Base-by-base conservation (phyloP, 2,797 vertebrate genomes). In the Enteromius fasciolatus region DNA sequence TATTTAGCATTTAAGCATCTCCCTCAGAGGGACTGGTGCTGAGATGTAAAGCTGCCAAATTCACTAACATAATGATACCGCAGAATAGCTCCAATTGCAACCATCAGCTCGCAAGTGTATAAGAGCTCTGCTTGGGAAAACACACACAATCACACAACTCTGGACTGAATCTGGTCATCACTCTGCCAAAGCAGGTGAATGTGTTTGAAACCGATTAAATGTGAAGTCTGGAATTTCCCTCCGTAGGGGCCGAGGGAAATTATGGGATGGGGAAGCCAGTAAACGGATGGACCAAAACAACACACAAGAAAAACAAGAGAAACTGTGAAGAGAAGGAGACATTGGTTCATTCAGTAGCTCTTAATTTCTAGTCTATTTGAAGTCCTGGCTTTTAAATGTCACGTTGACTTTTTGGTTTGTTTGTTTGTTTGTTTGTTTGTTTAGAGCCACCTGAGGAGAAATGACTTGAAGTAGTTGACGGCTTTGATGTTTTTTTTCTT, bases 161-260 rank as follows among this genome's bases (percentile, higher is more conserved):
- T 85, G 78, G 83, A 70, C 18, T 52, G 48, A 64, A 52, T 73
- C 67, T 78, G 46, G 36, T 57, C 57, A 70, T 36, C 41, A 50
- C 33, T 28, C 20, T 54, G 64, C 41, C 41, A 76, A 39, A 67
- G 82, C 76, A 86, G 85, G 84, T 86, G 54, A 64, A n/a, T 74
- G 57, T 28, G 57, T 82, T 57, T 85, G 73, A 86, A 64, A 72
- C 50, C 20, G 67, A 85, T 80, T 46, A 67, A 78, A 69, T 0
- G 10, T 31, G 81, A 84, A 39, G 23, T n/a, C 67, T 85, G 83
- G 86, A 83, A 84, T 87, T 77, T 86, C 69, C 83, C 85, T 85
- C 82, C 4, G 5, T 36, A 31, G 73, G 50, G 46, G 63, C n/a
- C 61, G 57, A 36, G 39, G 48, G 67, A 76, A 87, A 83, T 82